Evolutionary conservation across 2,797 vertebrate species (phyloP), one percentile per base, ranked within the genome.

Genomic region (Ptychobarbus kaznakovi): DNA sequence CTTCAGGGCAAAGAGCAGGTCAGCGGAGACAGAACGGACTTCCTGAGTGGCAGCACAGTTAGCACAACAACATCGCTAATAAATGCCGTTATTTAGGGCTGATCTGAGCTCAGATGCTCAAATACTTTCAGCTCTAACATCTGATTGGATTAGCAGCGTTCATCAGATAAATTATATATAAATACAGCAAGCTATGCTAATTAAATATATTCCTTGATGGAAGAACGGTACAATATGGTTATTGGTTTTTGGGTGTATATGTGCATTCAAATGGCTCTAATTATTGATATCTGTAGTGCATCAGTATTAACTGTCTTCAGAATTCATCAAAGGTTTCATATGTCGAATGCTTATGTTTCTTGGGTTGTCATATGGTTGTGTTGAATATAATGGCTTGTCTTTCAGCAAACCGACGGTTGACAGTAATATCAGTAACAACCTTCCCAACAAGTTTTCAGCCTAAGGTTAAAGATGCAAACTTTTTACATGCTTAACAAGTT

Each of bases 1-100:
- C 82, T 87, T 75, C 15, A n/a, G 58, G 73, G 61, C 84, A 80
- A 38, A 86, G 81, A 35, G 70, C 51, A 25, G 63, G 80, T 49
- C 80, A 78, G 80, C 2, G 0, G 84, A 83, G 81, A 84, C 61
- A 49, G 3, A 11, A n/a, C 1, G 10, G 35, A 66, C 74, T n/a
- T 15, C 6, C n/a, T 73, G 85, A 83, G 51, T 73, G 74, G 73
- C 86, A 86, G 85, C 38, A 42, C 25, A 18, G 51, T 40, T 15
- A 51, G 70, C 42, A 72, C 61, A 46, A 58, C 70, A 75, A 20
- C 56, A 42, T n/a, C n/a, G 3, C n/a, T 18, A 40, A 16, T 15
- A 44, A 3, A 28, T 32, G 51, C 1, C 3, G 7, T 22, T 44
- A 42, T 80, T 32, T 10, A 32, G 1, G 40, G 25, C 56, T 63